Conservation (phyloP, 2,797 vertebrate genomes). For the Salmo trutta region DNA sequence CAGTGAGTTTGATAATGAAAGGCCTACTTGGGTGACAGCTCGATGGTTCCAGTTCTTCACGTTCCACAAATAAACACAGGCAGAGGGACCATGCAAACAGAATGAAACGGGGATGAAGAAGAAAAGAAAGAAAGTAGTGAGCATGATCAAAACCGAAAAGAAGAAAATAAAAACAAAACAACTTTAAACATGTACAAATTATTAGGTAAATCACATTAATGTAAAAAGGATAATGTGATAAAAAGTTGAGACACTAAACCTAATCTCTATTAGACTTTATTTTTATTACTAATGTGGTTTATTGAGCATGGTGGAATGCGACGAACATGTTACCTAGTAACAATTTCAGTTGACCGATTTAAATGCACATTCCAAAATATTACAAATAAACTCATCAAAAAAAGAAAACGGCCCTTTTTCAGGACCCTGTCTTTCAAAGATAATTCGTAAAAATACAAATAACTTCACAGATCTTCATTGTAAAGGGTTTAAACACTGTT, state of each 20-base stretch:
- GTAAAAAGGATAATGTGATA: conserved; percentile 11
- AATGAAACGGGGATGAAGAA: conserved; percentile 63
- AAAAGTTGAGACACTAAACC: too few species aligned
- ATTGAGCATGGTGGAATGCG: neutral
- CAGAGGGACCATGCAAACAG: conserved; percentile 79
- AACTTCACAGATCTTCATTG: too few species aligned
- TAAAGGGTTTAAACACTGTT: too few species aligned
- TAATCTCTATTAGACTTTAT: too few species aligned
- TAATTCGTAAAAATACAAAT: too few species aligned
- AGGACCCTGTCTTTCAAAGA: too few species aligned
- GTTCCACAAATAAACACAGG: conserved; percentile 79
- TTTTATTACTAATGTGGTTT: neutral
- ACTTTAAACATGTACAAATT: conserved; percentile 52
- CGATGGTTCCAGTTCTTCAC: conserved; percentile 82
- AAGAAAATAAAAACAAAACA: conserved; percentile 49
- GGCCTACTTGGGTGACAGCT: conserved; percentile 86
- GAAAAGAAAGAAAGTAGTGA: conserved; percentile 64
- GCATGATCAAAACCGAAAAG: conserved; percentile 48
- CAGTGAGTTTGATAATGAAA: conserved; percentile 58
- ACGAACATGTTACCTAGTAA: neutral
- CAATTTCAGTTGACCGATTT: too few species aligned
- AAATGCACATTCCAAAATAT: too few species aligned
- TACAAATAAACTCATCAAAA: too few species aligned
- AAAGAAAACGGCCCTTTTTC: too few species aligned
- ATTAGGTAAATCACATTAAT: conserved; percentile 24